Conservation (phyloP, 2,113 vertebrate genomes). For the Piprites chloris region DNA sequence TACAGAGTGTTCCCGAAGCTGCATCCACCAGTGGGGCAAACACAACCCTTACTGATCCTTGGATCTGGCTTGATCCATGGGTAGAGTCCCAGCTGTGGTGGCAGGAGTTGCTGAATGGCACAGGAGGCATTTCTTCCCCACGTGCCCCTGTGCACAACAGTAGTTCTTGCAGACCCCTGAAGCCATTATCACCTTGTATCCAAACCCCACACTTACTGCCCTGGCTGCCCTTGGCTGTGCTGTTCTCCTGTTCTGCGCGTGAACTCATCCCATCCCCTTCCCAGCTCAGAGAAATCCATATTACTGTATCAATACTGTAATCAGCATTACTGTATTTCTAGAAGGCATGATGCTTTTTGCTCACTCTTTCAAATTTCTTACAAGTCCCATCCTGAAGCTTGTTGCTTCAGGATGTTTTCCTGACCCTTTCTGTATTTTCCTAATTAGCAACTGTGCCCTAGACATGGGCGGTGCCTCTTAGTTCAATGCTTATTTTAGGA, state of each 20-base stretch:
- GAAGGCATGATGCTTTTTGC: neutral
- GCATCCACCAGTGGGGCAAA: neutral
- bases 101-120: neutral
- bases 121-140: neutral
- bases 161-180: neutral
- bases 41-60: neutral
- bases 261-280: neutral
- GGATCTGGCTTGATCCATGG: neutral
- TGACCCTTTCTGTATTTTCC: neutral
- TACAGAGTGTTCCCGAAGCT: slow-evolving; percentile 6
- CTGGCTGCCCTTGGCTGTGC: neutral
- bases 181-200: neutral
- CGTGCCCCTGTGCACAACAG: neutral
- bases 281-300: neutral
- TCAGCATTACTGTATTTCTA: neutral
- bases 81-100: neutral
- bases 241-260: neutral
- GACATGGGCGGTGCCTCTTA: slow-evolving; percentile 8
- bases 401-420: neutral
- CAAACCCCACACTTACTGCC: neutral
- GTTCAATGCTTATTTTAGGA: neutral
- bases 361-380: neutral
- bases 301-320: neutral
- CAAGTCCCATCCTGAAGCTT: neutral
- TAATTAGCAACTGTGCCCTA: neutral